These are phyloP conservation scores for Drosophila mimica DNA, from an alignment of 2,888 invertebrate genomes.

Conservation along the genomic window DNA sequence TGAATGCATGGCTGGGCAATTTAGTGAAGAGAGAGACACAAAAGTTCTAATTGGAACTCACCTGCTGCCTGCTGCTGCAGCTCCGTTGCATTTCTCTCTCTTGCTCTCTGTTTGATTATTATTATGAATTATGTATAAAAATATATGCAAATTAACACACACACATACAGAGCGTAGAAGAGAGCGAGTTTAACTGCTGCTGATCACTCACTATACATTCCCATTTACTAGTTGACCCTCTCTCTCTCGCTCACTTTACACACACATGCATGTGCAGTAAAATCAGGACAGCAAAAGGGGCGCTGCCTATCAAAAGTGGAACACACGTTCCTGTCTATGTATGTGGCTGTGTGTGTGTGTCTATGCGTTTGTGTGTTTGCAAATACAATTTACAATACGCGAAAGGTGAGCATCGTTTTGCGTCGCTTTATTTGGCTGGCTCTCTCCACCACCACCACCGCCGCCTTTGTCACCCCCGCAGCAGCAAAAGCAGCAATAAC, in stretches of 20 bases:
- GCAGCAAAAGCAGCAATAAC: slow-evolving; percentile 30
- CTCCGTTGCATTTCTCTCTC: slow-evolving; percentile 49
- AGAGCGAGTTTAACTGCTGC: slow-evolving; percentile 17
- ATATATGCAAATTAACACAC: slow-evolving; percentile 41
- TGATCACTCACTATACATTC: slow-evolving; percentile 51
- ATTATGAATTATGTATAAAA: slow-evolving; percentile 9
- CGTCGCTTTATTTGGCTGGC: slow-evolving; percentile 38
- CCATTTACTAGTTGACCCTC: slow-evolving; percentile 22
- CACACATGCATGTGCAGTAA: slow-evolving; percentile 35
- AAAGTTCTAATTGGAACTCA: slow-evolving; percentile 59
- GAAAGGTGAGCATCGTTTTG: slow-evolving; percentile 52
- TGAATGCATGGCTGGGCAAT: slow-evolving; percentile 35
- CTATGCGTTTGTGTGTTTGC: slow-evolving; percentile 57
- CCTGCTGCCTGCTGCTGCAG: slow-evolving; percentile 59
- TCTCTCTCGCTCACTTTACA: slow-evolving; percentile 10
- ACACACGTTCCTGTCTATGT: slow-evolving; percentile 59
- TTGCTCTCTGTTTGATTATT: slow-evolving; percentile 33
- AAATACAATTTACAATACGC: slow-evolving; percentile 76
- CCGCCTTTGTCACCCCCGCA: slow-evolving; percentile 74
- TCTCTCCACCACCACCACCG: slow-evolving; percentile 41
- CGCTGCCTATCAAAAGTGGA: slow-evolving; percentile 69
- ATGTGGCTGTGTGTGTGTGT: slow-evolving; percentile 43
- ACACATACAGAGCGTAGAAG: slow-evolving; percentile 8
- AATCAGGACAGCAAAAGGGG: slow-evolving; percentile 72
- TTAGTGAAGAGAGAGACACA: slow-evolving; percentile 19